Conservation (phyloP, 1,140 invertebrate species). For the Portunus trituberculatus region DNA sequence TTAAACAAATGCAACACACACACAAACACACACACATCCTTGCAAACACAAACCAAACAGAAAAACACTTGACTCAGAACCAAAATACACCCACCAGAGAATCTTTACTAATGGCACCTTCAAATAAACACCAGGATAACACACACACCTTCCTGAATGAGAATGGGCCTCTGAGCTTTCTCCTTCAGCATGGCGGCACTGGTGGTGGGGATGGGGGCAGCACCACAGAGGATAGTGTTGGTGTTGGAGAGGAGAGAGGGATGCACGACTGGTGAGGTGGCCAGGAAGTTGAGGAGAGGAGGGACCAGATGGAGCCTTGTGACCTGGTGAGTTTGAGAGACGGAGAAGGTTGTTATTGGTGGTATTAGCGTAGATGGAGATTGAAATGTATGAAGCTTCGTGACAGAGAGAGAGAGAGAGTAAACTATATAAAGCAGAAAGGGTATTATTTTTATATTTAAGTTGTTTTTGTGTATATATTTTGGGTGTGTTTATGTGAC, state of each 20-base stretch:
- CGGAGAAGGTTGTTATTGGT: not conserved
- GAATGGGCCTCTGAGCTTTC: not conserved
- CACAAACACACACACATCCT: too few species aligned
- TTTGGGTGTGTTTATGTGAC: too few species aligned
- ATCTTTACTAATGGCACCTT: not conserved
- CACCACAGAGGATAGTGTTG: conserved; percentile 79
- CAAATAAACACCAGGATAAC: not conserved
- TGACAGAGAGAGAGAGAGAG: too few species aligned
- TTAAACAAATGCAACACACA: too few species aligned
- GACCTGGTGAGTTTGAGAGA: conserved; percentile 72
- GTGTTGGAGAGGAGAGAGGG: conserved; percentile 78
- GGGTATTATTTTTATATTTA: too few species aligned
- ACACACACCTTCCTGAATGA: conserved; percentile 61
- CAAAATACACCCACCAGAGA: not conserved
- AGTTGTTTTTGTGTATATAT: too few species aligned
- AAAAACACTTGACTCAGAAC: not conserved
- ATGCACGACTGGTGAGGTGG: conserved; percentile 79
- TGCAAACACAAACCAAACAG: too few species aligned
- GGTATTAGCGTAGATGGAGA: too few species aligned
- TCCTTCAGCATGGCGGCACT: conserved; percentile 57
- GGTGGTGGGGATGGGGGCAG: conserved; percentile 78
- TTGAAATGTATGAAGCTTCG: too few species aligned
- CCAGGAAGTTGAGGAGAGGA: conserved; percentile 80
- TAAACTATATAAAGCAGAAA: too few species aligned
- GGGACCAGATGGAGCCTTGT: conserved; percentile 78